Percentiles rank a stretch among this genome's conserved stretches.
Evolutionary conservation across 2,113 vertebrate species (phyloP).

Genomic region (Platysternon megacephalum): DNA sequence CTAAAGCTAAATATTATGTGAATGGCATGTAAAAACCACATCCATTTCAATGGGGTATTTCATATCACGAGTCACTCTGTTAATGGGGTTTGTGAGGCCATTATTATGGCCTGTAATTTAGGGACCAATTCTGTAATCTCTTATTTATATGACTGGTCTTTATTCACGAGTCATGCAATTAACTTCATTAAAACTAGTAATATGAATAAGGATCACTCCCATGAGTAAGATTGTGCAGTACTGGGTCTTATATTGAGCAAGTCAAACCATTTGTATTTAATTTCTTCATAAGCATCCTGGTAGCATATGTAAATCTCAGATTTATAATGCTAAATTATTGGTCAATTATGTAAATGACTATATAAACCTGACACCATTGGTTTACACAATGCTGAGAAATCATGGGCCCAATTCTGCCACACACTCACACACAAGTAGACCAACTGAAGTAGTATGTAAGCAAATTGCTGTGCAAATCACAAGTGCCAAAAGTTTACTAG

Average conservation of each 20-base stretch:
- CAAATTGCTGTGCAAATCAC: not conserved
- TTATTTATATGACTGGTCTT: not conserved
- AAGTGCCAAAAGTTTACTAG: not conserved
- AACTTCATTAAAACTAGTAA: slow-evolving; percentile 3
- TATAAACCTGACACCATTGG: not conserved
- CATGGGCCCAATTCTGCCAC: not conserved
- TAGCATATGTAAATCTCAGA: not conserved
- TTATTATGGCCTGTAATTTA: slow-evolving; percentile 8
- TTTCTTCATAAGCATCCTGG: not conserved
- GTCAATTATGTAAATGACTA: not conserved
- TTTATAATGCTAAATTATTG: not conserved
- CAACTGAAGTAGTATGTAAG: not conserved
- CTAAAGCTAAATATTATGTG: slow-evolving; percentile 34
- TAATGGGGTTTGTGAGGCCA: not conserved
- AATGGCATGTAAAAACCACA: slow-evolving; percentile 7
- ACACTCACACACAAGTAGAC: not conserved
- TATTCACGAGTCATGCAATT: not conserved
- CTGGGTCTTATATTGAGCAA: not conserved
- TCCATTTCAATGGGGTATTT: not conserved
- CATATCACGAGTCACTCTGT: not conserved
- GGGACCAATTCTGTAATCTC: not conserved
- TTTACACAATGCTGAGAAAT: not conserved
- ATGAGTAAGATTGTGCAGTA: not conserved
- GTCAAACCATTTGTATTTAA: not conserved
- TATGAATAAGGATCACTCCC: not conserved